Evolutionary conservation across 92 coral and sea anemone genomes (phyloP).

Genomic region (Epizoanthus stellaris): DNA sequence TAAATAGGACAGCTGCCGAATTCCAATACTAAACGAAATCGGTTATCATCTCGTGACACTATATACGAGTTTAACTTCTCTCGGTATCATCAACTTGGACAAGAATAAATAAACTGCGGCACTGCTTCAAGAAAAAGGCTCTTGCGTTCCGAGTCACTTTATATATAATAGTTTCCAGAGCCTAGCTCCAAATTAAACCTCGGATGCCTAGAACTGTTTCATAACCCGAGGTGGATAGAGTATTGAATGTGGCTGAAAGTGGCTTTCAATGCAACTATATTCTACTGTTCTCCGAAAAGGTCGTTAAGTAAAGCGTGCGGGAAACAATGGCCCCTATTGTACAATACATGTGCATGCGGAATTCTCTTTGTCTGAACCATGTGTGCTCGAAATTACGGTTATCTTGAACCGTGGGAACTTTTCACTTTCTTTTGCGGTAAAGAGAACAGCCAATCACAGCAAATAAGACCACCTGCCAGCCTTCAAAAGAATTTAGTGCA

Average conservation of each 20-base stretch:
- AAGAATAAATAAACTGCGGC: neutral
- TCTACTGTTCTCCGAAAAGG: constrained; percentile 8
- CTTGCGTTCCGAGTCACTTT: neutral
- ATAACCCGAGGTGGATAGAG: neutral
- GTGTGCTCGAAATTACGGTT: constrained; percentile 70
- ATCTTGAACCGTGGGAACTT: constrained; percentile 81
- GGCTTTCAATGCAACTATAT: constrained; percentile 32
- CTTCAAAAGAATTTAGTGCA: constrained; percentile 33
- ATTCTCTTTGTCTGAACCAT: constrained; percentile 70
- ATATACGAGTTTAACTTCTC: neutral
- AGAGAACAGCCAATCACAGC: constrained; percentile 37
- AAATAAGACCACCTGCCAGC: constrained; percentile 35
- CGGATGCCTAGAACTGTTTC: neutral
- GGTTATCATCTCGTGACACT: neutral
- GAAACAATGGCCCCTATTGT: constrained; percentile 17
- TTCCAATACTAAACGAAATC: constrained; percentile 20
- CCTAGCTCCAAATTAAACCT: neutral
- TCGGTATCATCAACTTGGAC: neutral
- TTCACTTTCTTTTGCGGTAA: constrained; percentile 51
- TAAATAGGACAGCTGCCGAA: constrained; percentile 4
- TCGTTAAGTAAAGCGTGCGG: constrained; percentile 44
- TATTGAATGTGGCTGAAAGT: constrained; percentile 27
- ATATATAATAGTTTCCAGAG: neutral
- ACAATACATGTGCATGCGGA: constrained; percentile 66
- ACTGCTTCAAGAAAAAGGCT: neutral